These are phyloP conservation scores for Fregata magnificens DNA, from an alignment of 2,113 vertebrate genomes.

Conservation along the genomic window DNA sequence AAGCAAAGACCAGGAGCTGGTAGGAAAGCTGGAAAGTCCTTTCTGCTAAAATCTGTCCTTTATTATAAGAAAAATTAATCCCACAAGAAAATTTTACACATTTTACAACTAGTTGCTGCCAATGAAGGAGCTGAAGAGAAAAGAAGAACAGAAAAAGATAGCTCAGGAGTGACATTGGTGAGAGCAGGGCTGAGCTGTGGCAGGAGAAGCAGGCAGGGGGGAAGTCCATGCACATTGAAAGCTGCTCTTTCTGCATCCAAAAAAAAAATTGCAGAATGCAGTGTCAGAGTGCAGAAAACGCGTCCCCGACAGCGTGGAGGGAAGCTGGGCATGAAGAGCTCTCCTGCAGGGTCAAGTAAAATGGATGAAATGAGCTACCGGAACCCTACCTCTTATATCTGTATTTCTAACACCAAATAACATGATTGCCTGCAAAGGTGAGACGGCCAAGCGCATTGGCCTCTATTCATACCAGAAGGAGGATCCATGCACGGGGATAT, in stretches of 20 bases:
- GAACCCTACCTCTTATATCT: neutral
- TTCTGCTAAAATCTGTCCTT: neutral
- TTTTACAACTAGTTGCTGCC: neutral
- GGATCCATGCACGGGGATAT: neutral
- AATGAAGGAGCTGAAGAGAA: neutral
- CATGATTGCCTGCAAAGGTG: neutral
- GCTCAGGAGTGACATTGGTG: neutral
- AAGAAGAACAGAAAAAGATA: neutral
- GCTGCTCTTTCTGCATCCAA: neutral
- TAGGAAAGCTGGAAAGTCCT: neutral
- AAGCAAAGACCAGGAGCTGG: neutral
- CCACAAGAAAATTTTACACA: neutral
- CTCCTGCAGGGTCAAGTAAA: neutral
- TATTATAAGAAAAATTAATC: neutral
- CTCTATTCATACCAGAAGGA: neutral
- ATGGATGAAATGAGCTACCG: neutral
- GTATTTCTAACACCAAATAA: neutral
- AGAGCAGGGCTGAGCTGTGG: neutral
- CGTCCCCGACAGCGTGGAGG: accelerated
- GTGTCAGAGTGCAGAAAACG: neutral
- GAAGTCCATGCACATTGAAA: accelerated
- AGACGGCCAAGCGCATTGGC: accelerated
- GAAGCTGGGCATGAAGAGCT: neutral
- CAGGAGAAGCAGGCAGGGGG: neutral
- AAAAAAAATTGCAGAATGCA: neutral